Base-by-base conservation (phyloP, 1,140 invertebrate genomes). In the Propsilocerus akamusi region DNA sequence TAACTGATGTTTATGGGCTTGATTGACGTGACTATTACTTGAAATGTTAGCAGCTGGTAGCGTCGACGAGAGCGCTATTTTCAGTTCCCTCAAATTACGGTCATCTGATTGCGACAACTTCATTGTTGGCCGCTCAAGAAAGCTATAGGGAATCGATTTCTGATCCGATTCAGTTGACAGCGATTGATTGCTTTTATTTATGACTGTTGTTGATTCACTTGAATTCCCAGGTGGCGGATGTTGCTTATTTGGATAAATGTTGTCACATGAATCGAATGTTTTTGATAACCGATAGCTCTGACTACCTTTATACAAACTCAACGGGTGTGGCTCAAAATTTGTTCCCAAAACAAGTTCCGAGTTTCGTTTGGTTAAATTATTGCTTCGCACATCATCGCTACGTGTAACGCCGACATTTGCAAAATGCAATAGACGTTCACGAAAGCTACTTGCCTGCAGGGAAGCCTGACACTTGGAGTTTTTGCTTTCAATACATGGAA, bases 241-340 rank as follows among this genome's bases (percentile, higher is more conserved):
- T n/a, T 37, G 32, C 20, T 37, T 37, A 2, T 41, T 14, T 8
- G 34, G 22, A 10, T 20, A 41, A 17, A 41, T 41, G 22, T 41
- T 41, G 17, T 41, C 34, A 41, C 34, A 41, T 10, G 34, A 41
- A 41, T 41, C 34, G 34, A 41, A 41, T 41, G 34, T 41, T 20
- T 41, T 41, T 20, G 34, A 41, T 20, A 41, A 20, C 5, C 34
- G 34, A 17, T 41, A 20, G 5, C 34, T 41, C 22, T 41, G 34
- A 17, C 17, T 17, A 41, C 22, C 22, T 17, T 41, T 41, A 41
- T 41, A 41, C 3, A 41, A 14, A 20, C 17, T 41, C 22, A 20
- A 11, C 14, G 34, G 34, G 10, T 10, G 14, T 41, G 2, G 14
- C 6, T 41, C 34, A 5, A 41, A 41, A 41, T 41, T 41, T 41